Evolutionary conservation across 2,888 invertebrate species (phyloP), one percentile per base, ranked within the genome.

Genomic region (Lasioglossum malachurum): DNA sequence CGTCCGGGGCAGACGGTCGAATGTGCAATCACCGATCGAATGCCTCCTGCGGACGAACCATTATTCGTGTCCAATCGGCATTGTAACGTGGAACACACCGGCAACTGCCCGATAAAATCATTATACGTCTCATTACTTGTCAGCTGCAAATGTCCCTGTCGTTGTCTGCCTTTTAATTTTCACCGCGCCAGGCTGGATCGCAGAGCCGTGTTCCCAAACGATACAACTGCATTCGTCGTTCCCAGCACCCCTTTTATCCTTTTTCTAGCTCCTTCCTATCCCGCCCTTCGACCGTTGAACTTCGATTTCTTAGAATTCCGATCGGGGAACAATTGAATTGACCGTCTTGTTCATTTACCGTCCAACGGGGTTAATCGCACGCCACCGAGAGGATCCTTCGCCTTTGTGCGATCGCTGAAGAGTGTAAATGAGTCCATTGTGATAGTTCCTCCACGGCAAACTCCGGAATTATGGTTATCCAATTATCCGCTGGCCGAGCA

Each of bases 61-160:
- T 92, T 93, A 93, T 93, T 92, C 91, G 90, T 89, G 91, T 91
- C 92, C 92, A 91, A 93, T 92, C 92, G 93, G 89, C 91, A 90
- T 89, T 88, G 91, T 90, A 91, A 91, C 89, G 89, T 89, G 92
- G 92, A 93, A 93, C 91, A 69, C 35, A 91, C 86, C 91, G 85
- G 89, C 91, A 92, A 92, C 91, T 90, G 91, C 85, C 91, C 91
- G 91, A 93, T 93, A 91, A 93, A 93, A 93, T 93, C 93, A 92
- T 93, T 93, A 93, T 91, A 91, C 90, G 92, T 90, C 93, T 93
- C 93, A 93, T 93, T 93, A 92, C 90, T 91, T 91, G 93, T 92
- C 92, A 91, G 90, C 86, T 88, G 87, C 90, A 90, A 88, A 84
- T 84, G 87, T n/a, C 57, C 84, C 87, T 90, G 87, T 91, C 91